These are phyloP conservation scores for Protodeltote pygarga DNA, from an alignment of 2,888 invertebrate species.

Conservation along the genomic window DNA sequence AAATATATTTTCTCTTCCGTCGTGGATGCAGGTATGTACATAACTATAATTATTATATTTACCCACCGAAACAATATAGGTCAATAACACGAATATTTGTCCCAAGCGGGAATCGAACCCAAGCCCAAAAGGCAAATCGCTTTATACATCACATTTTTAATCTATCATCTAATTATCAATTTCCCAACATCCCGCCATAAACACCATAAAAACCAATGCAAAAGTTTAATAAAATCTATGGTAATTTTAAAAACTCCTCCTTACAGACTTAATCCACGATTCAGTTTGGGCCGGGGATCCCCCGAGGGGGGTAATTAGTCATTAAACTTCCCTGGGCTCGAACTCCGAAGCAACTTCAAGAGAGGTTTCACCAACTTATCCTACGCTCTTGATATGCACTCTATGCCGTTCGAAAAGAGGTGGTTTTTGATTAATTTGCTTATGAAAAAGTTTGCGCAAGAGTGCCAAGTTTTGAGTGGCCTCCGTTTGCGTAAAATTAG, in stretches of 20 bases:
- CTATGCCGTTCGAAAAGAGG: not conserved
- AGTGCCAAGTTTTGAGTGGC: conserved; percentile 53
- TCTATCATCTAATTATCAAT: not conserved
- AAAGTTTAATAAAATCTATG: conserved; percentile 7
- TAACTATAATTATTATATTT: too few species aligned
- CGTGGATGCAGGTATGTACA: too few species aligned
- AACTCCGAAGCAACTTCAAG: conserved; percentile 36
- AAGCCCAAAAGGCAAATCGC: too few species aligned
- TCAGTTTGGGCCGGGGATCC: conserved; percentile 37
- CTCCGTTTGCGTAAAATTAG: conserved; percentile 46
- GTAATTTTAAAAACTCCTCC: conserved; percentile 28
- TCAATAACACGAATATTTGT: too few species aligned
- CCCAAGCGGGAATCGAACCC: too few species aligned
- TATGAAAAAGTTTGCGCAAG: conserved; percentile 14
- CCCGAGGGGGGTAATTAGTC: conserved; percentile 53
- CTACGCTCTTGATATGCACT: not conserved
- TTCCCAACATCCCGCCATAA: not conserved
- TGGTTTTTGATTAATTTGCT: not conserved
- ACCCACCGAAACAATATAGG: too few species aligned
- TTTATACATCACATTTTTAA: not conserved
- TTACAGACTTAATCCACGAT: conserved; percentile 30
- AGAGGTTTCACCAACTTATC: conserved; percentile 16
- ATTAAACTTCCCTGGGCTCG: conserved; percentile 55
- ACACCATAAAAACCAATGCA: not conserved
- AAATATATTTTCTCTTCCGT: too few species aligned